Conservation (phyloP, 2,113 vertebrate species). For the Clarias magur region DNA sequence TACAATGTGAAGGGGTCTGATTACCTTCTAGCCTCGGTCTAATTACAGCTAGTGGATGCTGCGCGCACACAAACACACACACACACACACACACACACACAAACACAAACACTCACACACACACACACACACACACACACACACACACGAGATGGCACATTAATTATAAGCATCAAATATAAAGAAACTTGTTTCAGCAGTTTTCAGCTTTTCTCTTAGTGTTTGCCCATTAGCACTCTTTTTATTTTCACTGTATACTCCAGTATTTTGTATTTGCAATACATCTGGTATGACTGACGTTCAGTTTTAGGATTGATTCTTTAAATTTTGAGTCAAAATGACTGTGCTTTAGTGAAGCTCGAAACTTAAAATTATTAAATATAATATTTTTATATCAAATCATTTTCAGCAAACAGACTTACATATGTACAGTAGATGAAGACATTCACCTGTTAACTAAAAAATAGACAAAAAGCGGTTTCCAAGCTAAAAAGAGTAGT, state of each 20-base stretch:
- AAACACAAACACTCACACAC: background rate
- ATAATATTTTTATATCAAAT: background rate
- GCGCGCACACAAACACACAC: background rate
- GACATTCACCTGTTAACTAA: background rate
- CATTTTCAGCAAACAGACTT: background rate
- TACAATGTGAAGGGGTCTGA: background rate
- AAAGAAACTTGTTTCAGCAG: background rate
- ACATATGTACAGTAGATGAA: background rate
- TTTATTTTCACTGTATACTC: slow-evolving; percentile 3
- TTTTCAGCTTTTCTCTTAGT: background rate
- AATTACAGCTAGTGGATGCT: background rate
- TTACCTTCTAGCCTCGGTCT: background rate
- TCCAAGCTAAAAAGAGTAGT: background rate
- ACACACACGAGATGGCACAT: background rate
- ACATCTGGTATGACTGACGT: background rate
- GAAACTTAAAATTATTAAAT: background rate
- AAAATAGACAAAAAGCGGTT: background rate
- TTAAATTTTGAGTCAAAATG: background rate
- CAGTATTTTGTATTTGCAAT: slow-evolving; percentile 18
- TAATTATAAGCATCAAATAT: background rate
- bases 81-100: background rate
- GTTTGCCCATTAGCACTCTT: background rate
- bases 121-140: background rate
- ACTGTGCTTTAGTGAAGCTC: background rate
- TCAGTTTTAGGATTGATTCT: background rate